A percentile compares a stretch with the other conserved stretches of the same genome.
Evolutionary conservation across 2,797 vertebrate genomes (phyloP).

Genomic region (Chloroceryle amazona): DNA sequence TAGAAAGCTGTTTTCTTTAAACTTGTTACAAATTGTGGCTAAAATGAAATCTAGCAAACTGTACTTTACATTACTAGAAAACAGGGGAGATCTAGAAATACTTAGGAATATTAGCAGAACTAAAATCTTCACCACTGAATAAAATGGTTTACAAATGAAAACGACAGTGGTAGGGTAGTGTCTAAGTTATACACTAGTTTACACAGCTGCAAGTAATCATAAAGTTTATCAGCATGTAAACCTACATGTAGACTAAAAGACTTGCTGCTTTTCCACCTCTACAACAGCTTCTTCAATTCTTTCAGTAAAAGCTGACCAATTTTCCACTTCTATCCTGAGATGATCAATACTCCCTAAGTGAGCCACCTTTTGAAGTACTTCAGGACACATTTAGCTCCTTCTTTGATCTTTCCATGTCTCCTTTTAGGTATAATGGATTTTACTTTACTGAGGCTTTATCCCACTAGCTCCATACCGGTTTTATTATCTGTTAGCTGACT

Average conservation of each 20-base stretch:
- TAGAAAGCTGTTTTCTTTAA: neutral
- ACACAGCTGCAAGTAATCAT: neutral
- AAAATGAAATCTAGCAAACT: neutral
- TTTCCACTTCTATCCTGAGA: constrained; percentile 41
- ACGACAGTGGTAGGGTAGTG: neutral
- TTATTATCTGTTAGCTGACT: constrained; percentile 9
- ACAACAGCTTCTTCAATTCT: constrained; percentile 9
- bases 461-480: neutral
- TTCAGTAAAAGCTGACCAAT: constrained; percentile 33
- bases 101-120: neutral
- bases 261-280: constrained; percentile 8
- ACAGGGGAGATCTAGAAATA: neutral
- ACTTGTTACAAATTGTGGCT: neutral
- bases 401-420: constrained; percentile 55
- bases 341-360: constrained; percentile 68
- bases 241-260: neutral
- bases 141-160: neutral
- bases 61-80: neutral
- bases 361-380: constrained; percentile 52
- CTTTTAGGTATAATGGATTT: constrained; percentile 65
- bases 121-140: neutral
- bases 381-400: constrained; percentile 41
- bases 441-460: constrained; percentile 9
- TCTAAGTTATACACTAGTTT: neutral
- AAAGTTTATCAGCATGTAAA: neutral